These are phyloP conservation scores for Eupithecia pulchellata DNA, from an alignment of 2,888 invertebrate species.

Conservation along the genomic window DNA sequence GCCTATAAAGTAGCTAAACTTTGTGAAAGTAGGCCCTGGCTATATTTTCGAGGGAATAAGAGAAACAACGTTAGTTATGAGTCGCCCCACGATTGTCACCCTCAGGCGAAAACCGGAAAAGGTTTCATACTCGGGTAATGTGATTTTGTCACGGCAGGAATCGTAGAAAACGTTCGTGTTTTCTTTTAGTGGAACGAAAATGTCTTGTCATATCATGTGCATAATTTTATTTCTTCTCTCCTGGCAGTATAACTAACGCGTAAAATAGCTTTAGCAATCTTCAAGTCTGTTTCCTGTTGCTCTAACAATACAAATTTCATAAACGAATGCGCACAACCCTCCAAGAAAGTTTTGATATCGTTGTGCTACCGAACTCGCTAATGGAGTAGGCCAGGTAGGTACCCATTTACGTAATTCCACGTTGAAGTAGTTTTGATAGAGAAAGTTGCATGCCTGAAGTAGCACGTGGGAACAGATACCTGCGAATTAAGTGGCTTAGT, in stretches of 20 bases:
- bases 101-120: slow-evolving; percentile 21
- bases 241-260: neutral
- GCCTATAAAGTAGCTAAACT: no score
- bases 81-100: slow-evolving; percentile 1
- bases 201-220: neutral
- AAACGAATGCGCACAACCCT: neutral
- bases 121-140: slow-evolving; percentile 12
- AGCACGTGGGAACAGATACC: slow-evolving; percentile 39
- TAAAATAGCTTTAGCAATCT: neutral
- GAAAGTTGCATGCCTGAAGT: slow-evolving; percentile 46
- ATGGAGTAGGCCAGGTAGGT: slow-evolving; percentile 20
- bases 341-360: slow-evolving; percentile 4
- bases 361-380: slow-evolving; percentile 4
- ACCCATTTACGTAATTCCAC: neutral
- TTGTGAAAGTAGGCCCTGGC: neutral
- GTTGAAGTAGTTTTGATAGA: neutral
- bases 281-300: neutral
- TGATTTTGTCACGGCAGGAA: slow-evolving; percentile 2
- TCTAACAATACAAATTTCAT: neutral
- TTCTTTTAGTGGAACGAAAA: slow-evolving; percentile 2
- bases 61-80: slow-evolving; percentile 1
- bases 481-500: slow-evolving; percentile 48
- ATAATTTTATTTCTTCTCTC: slow-evolving; percentile 7
- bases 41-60: neutral
- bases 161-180: neutral